Evolutionary conservation across 2,113 vertebrate species (phyloP).

Genomic region (Oostethus manadensis): DNA sequence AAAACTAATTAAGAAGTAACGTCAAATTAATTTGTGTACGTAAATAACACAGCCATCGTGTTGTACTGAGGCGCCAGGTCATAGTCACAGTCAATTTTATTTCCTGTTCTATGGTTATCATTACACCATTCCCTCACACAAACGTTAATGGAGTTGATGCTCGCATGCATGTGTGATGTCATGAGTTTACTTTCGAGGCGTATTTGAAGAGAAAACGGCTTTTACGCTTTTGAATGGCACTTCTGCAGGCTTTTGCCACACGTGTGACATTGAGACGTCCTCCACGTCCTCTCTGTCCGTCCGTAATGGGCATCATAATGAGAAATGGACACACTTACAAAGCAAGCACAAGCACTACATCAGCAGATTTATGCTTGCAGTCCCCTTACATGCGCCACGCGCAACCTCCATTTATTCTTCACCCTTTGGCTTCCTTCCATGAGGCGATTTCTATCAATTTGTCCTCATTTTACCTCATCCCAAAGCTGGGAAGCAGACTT

Average conservation of each 20-base stretch:
- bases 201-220: too few species aligned
- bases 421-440: constrained; percentile 32
- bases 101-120: neutral
- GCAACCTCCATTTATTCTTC: constrained; percentile 28
- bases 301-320: constrained; percentile 34
- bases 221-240: neutral
- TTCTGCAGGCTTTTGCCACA: constrained; percentile 3
- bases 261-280: constrained; percentile 36
- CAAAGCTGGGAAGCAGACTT: constrained; percentile 49
- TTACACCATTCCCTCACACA: too few species aligned
- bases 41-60: too few species aligned
- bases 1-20: too few species aligned
- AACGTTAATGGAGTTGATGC: too few species aligned
- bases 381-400: constrained; percentile 16
- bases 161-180: too few species aligned
- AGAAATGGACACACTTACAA: constrained; percentile 37
- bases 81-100: neutral
- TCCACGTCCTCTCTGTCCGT: constrained; percentile 23
- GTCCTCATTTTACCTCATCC: constrained; percentile 66
- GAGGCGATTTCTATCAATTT: constrained; percentile 65
- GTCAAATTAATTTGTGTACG: too few species aligned
- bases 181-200: too few species aligned
- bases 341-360: constrained; percentile 36
- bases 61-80: neutral
- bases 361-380: constrained; percentile 52